phyloP scores from a whole-genome alignment of 1,140 invertebrate genomes.

The Dinothrombium tinctorium region DNA sequence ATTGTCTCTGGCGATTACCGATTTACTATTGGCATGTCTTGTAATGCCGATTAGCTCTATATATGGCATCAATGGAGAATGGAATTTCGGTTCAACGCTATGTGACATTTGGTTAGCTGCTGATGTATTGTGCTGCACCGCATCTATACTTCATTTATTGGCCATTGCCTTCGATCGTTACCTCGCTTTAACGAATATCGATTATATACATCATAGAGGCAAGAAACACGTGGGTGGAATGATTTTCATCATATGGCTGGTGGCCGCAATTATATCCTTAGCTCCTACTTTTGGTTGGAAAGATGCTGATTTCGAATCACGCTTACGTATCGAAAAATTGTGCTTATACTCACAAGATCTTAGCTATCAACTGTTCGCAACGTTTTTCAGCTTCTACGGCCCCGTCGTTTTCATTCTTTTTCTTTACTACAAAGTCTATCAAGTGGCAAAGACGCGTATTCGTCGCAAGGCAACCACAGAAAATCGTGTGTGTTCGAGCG shows the following conservation, averaged over 20 bases:
- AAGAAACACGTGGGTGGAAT: slow-evolving; percentile 49
- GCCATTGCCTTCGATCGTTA: slow-evolving; percentile 85
- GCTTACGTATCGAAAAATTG: slow-evolving; percentile 46
- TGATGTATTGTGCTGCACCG: slow-evolving; percentile 77
- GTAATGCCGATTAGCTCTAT: slow-evolving; percentile 66
- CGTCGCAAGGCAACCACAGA: no score
- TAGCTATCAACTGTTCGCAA: slow-evolving; percentile 46
- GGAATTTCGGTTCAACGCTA: slow-evolving; percentile 56
- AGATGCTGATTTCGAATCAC: slow-evolving; percentile 12
- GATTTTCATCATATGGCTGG: slow-evolving; percentile 66
- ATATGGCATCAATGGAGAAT: slow-evolving; percentile 41
- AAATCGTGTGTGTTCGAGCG: no score
- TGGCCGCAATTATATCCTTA: slow-evolving; percentile 61
- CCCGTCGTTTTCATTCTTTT: slow-evolving; percentile 74
- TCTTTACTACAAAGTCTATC: slow-evolving; percentile 81
- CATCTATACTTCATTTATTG: slow-evolving; percentile 62
- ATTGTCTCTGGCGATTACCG: slow-evolving; percentile 56
- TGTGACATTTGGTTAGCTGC: slow-evolving; percentile 87
- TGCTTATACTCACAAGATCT: slow-evolving; percentile 63
- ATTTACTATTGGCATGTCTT: slow-evolving; percentile 58
- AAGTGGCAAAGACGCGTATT: no score
- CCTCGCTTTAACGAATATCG: slow-evolving; percentile 82
- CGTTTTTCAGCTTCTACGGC: slow-evolving; percentile 82
- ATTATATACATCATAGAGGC: slow-evolving; percentile 69
- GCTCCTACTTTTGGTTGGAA: slow-evolving; percentile 49